Conservation (phyloP, 2,113 vertebrate species). For the Tringa solitaria region DNA sequence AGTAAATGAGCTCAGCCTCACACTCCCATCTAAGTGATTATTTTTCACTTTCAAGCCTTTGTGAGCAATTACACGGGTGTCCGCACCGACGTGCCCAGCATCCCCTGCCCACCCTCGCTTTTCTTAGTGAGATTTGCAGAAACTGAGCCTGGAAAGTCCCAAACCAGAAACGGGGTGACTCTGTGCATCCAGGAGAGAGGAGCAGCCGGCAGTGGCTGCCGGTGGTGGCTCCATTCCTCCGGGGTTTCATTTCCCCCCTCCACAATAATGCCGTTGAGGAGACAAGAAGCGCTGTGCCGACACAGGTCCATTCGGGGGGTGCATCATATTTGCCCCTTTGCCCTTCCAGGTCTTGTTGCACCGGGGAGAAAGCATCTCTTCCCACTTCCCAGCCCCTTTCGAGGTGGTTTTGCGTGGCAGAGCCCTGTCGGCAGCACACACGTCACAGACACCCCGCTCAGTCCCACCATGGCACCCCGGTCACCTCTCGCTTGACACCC, state of each 20-base stretch:
- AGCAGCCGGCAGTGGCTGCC: accelerated
- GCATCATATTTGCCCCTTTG: neutral
- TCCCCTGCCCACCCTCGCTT: neutral
- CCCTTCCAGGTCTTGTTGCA: neutral
- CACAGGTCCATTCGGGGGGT: accelerated
- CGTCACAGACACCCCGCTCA: accelerated
- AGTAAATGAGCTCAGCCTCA: neutral
- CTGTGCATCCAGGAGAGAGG: neutral
- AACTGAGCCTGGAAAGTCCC: neutral
- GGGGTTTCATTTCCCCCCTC: neutral
- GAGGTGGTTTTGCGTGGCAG: neutral
- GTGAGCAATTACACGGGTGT: accelerated
- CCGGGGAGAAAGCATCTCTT: neutral
- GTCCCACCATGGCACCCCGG: accelerated
- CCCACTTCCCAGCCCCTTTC: neutral
- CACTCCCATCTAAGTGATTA: neutral
- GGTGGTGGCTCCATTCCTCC: neutral
- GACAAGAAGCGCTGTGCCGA: accelerated
- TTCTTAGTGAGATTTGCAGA: neutral
- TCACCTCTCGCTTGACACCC: neutral
- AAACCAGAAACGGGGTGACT: neutral
- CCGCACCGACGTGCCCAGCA: neutral
- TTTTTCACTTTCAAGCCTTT: neutral
- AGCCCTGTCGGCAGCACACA: neutral
- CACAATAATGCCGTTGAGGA: accelerated